A percentile compares a stretch with the other conserved stretches of the same genome.
Conservation (phyloP, 2,888 invertebrate species). For the Pristionchus entomophagus region DNA sequence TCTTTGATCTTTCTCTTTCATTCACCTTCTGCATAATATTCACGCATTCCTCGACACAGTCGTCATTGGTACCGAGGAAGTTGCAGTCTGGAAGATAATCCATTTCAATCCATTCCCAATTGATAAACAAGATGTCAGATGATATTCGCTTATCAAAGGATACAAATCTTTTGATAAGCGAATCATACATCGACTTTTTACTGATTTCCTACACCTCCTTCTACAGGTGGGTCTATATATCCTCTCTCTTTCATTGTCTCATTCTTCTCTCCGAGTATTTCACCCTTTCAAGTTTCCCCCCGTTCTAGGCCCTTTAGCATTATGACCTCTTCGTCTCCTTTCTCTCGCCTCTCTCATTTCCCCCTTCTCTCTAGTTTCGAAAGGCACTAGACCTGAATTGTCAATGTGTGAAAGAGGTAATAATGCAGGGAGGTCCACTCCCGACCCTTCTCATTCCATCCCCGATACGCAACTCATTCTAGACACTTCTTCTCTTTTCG, state of each 20-base stretch:
- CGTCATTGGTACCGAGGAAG: slow-evolving; percentile 1
- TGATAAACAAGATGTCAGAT: not conserved
- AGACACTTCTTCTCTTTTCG: not conserved
- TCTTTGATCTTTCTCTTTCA: not conserved
- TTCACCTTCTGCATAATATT: slow-evolving; percentile 31
- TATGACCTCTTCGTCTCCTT: slow-evolving; percentile 23
- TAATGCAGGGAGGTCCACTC: slow-evolving; percentile 27
- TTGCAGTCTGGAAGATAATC: not conserved
- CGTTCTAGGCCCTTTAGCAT: slow-evolving; percentile 40
- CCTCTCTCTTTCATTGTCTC: not conserved
- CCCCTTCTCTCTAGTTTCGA: not conserved
- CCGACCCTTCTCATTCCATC: not conserved
- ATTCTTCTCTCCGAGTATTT: slow-evolving; percentile 34
- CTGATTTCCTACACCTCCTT: not conserved
- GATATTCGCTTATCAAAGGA: not conserved
- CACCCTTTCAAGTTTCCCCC: not conserved
- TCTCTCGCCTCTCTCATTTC: not conserved
- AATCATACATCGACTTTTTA: not conserved
- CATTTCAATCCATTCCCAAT: not conserved
- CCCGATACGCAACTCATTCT: not conserved
- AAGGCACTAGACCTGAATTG: slow-evolving; percentile 14
- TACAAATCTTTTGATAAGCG: no score
- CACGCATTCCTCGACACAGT: slow-evolving; percentile 31
- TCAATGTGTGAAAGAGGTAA: slow-evolving; percentile 8
- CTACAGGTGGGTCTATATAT: not conserved